Base-by-base conservation (phyloP, 2,888 invertebrate species). In the Heliconius hortense region DNA sequence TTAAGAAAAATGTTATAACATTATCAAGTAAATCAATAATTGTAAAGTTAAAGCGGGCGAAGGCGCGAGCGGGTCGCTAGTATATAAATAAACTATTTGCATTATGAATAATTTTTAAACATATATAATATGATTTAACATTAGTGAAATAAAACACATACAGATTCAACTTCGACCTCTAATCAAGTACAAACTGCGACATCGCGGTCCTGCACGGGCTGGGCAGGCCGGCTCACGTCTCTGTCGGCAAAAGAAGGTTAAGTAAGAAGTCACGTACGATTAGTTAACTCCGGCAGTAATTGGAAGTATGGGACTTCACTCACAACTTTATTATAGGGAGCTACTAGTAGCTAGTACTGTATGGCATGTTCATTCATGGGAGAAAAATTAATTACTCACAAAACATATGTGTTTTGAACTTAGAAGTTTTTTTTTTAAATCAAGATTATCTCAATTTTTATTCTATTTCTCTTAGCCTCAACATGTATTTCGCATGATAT, bases 241-340 rank as follows among this genome's bases (percentile, higher is more conserved):
- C 13, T 26, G n/a, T n/a, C n/a, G 53, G 28, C 11, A 1, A 53
- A 53, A 31, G 69, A 71, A 60, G 39, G 59, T 31, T 39, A 39
- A 71, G 59, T 59, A 73, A 67, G 26, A 73, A 66, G 73, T 66
- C 73, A 73, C 73, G 73, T 73, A 53, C 56, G 31, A 35, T 73
- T 73, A 67, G 73, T 73, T 73, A 73, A 67, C 53, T 66, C 56
- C 21, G n/a, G 13, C 18, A 59, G 66, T 67, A 73, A 67, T 73
- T 73, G 66, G 53, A 72, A 35, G 59, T 73, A 48, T 7, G 18
- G 24, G n/a, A 35, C 43, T 72, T n/a, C 66, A 60, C n/a, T 35
- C 18, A 26, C 31, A 24, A 60, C 31, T 70, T 59, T 39, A 31
- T 18, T 24, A 59, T 13, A 43, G 43, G 4, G 15, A 43, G 24